A percentile compares a stretch with the other conserved stretches of the same genome.
phyloP scores from a whole-genome alignment of 1,140 invertebrate genomes.

The Euglossa dilemma region DNA sequence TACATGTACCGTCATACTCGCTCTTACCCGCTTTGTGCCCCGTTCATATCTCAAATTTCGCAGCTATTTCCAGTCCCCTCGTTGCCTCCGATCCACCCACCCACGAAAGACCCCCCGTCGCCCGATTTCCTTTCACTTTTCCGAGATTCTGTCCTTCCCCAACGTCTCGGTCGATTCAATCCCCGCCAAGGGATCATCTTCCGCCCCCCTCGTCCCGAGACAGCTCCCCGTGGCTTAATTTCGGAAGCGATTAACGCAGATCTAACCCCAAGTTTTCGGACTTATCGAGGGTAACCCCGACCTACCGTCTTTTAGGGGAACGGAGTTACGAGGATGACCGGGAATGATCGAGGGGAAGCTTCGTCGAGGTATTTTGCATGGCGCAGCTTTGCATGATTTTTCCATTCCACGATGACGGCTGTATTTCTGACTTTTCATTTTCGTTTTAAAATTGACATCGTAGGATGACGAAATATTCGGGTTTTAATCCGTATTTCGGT shows the following conservation, averaged over 20 bases:
- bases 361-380: neutral
- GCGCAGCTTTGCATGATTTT: neutral
- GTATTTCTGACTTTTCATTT: too few species aligned
- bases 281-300: slow-evolving; percentile 11
- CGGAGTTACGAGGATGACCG: neutral
- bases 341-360: neutral
- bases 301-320: slow-evolving; percentile 10
- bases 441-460: too few species aligned
- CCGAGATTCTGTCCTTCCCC: neutral
- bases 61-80: neutral
- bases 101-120: too few species aligned
- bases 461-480: too few species aligned
- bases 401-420: neutral
- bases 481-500: too few species aligned
- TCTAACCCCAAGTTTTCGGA: neutral
- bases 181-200: neutral
- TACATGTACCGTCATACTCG: neutral
- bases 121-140: slow-evolving; percentile 1
- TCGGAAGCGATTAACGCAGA: slow-evolving; percentile 9
- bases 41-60: slow-evolving; percentile 8
- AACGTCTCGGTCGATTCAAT: neutral
- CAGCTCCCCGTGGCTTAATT: slow-evolving; percentile 6
- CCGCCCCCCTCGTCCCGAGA: neutral
- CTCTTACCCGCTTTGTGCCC: too few species aligned
- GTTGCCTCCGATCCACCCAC: neutral